Percentiles rank a stretch among this genome's conserved stretches.
phyloP scores from a whole-genome alignment of 2,797 vertebrate species.

The Eulemur albifrons region DNA sequence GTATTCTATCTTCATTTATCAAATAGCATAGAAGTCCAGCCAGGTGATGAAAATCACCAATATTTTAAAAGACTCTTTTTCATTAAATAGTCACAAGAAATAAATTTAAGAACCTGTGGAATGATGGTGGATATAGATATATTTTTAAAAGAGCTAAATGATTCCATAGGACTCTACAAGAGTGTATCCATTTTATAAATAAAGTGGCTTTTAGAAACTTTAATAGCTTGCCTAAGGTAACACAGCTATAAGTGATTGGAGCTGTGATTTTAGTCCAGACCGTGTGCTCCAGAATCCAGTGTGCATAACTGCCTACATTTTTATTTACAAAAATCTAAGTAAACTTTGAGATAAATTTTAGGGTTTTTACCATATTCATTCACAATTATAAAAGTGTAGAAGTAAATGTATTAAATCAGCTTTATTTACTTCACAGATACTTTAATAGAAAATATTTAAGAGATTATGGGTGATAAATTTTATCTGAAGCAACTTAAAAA shows the following conservation, averaged over 20 bases:
- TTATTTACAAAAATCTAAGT: not conserved
- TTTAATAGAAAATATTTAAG: not conserved
- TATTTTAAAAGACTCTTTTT: not conserved
- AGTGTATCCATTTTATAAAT: not conserved
- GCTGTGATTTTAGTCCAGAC: not conserved
- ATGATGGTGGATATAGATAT: not conserved
- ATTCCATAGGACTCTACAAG: not conserved
- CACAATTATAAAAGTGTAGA: not conserved
- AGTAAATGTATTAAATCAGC: not conserved
- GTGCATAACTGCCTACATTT: not conserved
- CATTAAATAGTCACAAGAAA: not conserved
- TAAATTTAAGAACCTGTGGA: not conserved
- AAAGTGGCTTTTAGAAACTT: not conserved
- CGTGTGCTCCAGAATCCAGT: not conserved
- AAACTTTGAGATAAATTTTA: not conserved
- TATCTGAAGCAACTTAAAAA: not conserved
- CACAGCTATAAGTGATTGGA: not conserved
- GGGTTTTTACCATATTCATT: not conserved
- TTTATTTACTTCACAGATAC: not conserved
- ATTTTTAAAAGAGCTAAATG: not conserved
- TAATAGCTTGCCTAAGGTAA: not conserved
- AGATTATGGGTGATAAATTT: not conserved
- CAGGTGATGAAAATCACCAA: not conserved
- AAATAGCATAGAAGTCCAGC: not conserved
- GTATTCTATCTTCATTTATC: not conserved